Conservation (phyloP, 2,888 invertebrate genomes). For the Drosophila antonietae region DNA sequence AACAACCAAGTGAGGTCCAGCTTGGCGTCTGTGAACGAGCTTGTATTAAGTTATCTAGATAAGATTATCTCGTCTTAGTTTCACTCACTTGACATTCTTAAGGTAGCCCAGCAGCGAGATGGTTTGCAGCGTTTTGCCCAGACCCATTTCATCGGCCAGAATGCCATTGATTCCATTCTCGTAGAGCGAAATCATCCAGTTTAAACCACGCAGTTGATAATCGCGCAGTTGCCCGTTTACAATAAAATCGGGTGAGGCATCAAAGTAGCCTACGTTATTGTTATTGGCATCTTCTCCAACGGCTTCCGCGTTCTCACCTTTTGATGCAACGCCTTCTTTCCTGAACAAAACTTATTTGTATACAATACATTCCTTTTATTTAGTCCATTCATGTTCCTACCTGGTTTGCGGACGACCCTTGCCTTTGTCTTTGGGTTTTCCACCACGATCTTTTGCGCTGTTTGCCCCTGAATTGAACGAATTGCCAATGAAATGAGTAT, state of each 20-base stretch:
- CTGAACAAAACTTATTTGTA: constrained; percentile 74
- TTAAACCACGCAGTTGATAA: constrained; percentile 98
- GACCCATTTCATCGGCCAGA: constrained; percentile 99
- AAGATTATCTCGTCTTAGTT: background rate
- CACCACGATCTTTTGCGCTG: background rate
- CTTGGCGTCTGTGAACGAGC: constrained; percentile 88
- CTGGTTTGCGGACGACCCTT: constrained; percentile 39
- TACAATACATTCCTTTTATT: background rate
- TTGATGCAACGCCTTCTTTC: constrained; percentile 74
- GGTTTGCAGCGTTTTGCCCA: constrained; percentile 99
- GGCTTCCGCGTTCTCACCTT: constrained; percentile 99
- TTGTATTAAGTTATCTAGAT: background rate
- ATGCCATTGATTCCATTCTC: constrained; percentile 99
- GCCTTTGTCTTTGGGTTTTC: constrained; percentile 63
- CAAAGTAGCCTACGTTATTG: constrained; percentile 94
- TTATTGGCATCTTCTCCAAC: constrained; percentile 94
- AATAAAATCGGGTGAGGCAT: constrained; percentile 94
- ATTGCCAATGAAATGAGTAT: constrained; percentile 98
- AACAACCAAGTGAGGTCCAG: constrained; percentile 98
- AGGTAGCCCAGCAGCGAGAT: constrained; percentile 98
- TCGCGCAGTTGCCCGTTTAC: constrained; percentile 97
- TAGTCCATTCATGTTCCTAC: constrained; percentile 31
- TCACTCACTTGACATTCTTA: constrained; percentile 92
- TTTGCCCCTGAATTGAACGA: constrained; percentile 88
- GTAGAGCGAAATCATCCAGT: constrained; percentile 99